Conservation (phyloP, 1,140 invertebrate genomes). For the Drosophila yakuba region DNA sequence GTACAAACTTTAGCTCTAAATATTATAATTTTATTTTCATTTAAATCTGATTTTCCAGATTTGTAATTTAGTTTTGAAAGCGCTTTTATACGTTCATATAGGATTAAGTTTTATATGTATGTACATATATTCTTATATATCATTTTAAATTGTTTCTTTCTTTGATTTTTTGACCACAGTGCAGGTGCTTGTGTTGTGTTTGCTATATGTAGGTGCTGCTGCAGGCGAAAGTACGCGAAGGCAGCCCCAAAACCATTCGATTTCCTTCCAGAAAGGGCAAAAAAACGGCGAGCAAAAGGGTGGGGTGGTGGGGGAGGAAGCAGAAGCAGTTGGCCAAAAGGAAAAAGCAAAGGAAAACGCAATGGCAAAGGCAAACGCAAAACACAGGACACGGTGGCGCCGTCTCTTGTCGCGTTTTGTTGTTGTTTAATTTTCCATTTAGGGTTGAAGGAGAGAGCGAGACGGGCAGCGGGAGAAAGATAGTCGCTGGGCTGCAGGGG, state of each 20-base stretch:
- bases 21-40: too few relatives aligned
- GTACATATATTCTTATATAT: not conserved
- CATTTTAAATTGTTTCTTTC: not conserved
- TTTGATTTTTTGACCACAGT: slow-evolving; percentile 34
- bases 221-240: slow-evolving; percentile 58
- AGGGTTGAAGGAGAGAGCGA: slow-evolving; percentile 54
- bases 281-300: slow-evolving; percentile 9
- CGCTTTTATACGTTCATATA: too few relatives aligned
- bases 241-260: slow-evolving; percentile 67
- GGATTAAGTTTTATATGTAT: not conserved
- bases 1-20: too few relatives aligned
- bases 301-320: not conserved
- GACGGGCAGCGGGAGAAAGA: slow-evolving; percentile 2
- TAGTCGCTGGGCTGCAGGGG: not conserved
- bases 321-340: slow-evolving; percentile 31
- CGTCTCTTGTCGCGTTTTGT: slow-evolving; percentile 54
- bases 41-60: too few relatives aligned
- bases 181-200: slow-evolving; percentile 12
- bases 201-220: slow-evolving; percentile 29
- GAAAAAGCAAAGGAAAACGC: slow-evolving; percentile 22
- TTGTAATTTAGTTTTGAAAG: too few relatives aligned
- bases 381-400: slow-evolving; percentile 63
- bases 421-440: slow-evolving; percentile 80
- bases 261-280: slow-evolving; percentile 48
- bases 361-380: slow-evolving; percentile 7